Percentiles rank a stretch among this genome's conserved stretches.
These are phyloP conservation scores for Chelonoidis abingdonii DNA, from an alignment of 2,113 vertebrate genomes.

Conservation along the genomic window DNA sequence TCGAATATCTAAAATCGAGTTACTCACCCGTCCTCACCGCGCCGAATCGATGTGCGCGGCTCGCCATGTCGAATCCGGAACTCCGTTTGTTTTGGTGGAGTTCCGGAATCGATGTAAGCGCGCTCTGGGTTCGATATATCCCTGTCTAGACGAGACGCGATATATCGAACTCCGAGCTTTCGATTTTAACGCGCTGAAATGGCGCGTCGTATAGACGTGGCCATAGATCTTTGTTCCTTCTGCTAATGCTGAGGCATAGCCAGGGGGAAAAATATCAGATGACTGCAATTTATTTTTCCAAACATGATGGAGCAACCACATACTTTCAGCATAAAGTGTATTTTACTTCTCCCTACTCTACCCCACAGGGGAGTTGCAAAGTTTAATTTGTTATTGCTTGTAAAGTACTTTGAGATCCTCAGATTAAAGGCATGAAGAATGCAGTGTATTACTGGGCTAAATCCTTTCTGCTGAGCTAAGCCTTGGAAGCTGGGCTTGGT, in stretches of 20 bases:
- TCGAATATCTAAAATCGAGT: too few relatives aligned
- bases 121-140: too few relatives aligned
- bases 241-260: background rate
- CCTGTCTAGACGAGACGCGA: too few relatives aligned
- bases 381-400: background rate
- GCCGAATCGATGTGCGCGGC: too few relatives aligned
- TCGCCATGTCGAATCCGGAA: too few relatives aligned
- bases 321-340: slow-evolving; percentile 17
- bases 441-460: background rate
- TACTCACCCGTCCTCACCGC: too few relatives aligned
- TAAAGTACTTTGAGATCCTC: background rate
- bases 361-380: background rate
- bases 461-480: background rate
- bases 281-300: slow-evolving; percentile 1
- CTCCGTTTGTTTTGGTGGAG: too few relatives aligned
- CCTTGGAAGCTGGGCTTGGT: background rate
- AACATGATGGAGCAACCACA: background rate
- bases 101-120: too few relatives aligned
- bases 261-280: background rate
- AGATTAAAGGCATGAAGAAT: background rate
- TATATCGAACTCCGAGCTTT: too few relatives aligned
- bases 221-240: background rate
- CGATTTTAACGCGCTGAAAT: too few relatives aligned
- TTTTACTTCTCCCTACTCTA: slow-evolving; percentile 39
- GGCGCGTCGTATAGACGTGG: too few relatives aligned